Percentiles rank a stretch among this genome's conserved stretches.
Conservation (phyloP, 2,113 vertebrate genomes). For the Willisornis vidua region DNA sequence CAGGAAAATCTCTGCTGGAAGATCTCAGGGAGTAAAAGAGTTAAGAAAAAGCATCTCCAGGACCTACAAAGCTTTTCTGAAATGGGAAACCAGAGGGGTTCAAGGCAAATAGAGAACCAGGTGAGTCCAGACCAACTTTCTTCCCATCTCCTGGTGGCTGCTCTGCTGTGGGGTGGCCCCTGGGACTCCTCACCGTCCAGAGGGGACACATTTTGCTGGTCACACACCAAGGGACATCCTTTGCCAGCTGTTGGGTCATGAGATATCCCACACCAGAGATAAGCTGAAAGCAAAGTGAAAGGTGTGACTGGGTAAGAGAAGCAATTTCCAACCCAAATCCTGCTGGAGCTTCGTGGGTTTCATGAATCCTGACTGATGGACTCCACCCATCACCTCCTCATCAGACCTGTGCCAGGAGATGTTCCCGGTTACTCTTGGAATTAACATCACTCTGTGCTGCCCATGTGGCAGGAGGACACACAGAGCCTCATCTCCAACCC, state of each 20-base stretch:
- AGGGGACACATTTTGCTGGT: not conserved
- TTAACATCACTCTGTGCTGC: fast-evolving
- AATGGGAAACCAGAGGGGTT: not conserved
- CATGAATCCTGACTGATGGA: not conserved
- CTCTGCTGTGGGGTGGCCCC: not conserved
- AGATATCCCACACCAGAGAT: not conserved
- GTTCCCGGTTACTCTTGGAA: not conserved
- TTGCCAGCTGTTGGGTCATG: not conserved
- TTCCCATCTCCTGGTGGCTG: not conserved
- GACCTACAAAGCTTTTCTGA: not conserved
- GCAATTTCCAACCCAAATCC: not conserved
- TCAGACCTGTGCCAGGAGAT: not conserved
- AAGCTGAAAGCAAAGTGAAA: not conserved
- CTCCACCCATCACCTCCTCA: not conserved
- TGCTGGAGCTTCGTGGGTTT: not conserved
- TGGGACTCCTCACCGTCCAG: fast-evolving
- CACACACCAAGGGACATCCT: not conserved
- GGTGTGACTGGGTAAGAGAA: not conserved
- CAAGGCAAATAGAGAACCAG: not conserved
- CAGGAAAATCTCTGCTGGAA: not conserved
- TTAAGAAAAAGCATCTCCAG: not conserved
- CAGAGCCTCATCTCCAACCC: not conserved
- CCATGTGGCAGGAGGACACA: not conserved
- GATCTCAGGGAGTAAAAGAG: not conserved
- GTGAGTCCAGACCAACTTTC: not conserved